phyloP scores from a whole-genome alignment of 2,797 vertebrate species.

The Florisuga fusca region DNA sequence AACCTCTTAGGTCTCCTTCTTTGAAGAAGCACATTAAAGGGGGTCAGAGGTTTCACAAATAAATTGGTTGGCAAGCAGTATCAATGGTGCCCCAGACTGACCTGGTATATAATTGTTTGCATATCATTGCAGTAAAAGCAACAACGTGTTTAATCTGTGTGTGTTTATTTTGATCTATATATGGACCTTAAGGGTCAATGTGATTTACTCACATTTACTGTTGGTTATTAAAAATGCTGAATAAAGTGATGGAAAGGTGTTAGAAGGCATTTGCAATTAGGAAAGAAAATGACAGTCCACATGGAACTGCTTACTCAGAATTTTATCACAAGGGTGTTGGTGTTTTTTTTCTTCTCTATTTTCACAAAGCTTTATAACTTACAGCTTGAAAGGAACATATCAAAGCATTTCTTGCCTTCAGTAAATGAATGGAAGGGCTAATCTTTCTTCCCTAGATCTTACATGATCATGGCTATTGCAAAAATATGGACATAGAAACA shows the following conservation, averaged over 20 bases:
- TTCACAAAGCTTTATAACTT: slow-evolving; percentile 25
- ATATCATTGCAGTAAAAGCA: slow-evolving; percentile 68
- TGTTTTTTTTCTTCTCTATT: background rate
- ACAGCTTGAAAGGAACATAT: slow-evolving; percentile 22
- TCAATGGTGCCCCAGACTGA: slow-evolving; percentile 64
- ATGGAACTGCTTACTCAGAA: slow-evolving; percentile 72
- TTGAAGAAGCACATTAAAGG: slow-evolving; percentile 65
- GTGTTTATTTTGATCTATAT: slow-evolving; percentile 74
- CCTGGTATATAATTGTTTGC: slow-evolving; percentile 74
- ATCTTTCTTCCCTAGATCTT: background rate
- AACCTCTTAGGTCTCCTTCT: slow-evolving; percentile 2
- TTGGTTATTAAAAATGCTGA: slow-evolving; percentile 78
- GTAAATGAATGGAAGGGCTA: background rate
- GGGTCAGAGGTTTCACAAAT: slow-evolving; percentile 65
- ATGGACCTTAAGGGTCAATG: slow-evolving; percentile 73
- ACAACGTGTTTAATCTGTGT: slow-evolving; percentile 68
- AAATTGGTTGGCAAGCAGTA: slow-evolving; percentile 75
- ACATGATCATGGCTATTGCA: background rate
- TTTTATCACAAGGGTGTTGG: slow-evolving; percentile 54
- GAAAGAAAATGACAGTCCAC: slow-evolving; percentile 66
- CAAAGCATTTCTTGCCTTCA: slow-evolving; percentile 32
- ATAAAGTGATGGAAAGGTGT: slow-evolving; percentile 75
- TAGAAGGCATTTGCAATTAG: slow-evolving; percentile 72
- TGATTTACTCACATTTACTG: slow-evolving; percentile 77
- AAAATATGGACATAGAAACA: background rate